Evolutionary conservation across 1,140 invertebrate species (phyloP).

Genomic region (Frieseomelitta varia): DNA sequence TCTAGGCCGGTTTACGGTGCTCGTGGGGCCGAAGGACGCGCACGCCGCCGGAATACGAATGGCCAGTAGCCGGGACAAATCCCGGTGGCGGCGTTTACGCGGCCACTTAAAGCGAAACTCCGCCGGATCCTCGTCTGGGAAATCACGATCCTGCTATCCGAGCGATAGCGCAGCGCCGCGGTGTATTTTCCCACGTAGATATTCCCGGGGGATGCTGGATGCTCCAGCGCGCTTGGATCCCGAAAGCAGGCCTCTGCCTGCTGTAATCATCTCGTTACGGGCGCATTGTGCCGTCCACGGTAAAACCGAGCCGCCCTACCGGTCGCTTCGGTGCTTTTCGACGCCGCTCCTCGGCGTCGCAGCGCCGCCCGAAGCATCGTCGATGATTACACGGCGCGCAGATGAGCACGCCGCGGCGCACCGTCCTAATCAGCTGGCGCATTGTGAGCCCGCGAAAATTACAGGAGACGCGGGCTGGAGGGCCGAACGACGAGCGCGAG

Average conservation of each 20-base stretch:
- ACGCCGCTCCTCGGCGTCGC: slow-evolving; percentile 10
- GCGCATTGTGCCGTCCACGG: slow-evolving; percentile 65
- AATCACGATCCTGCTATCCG: slow-evolving; percentile 32
- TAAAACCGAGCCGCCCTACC: slow-evolving; percentile 53
- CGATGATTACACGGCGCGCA: slow-evolving; percentile 71
- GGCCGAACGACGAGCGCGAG: slow-evolving; percentile 31
- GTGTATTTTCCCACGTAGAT: slow-evolving; percentile 35
- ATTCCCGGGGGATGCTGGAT: slow-evolving; percentile 27
- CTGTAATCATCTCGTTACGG: slow-evolving; percentile 77
- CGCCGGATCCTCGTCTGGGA: slow-evolving; percentile 19
- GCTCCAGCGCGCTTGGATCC: slow-evolving; percentile 34
- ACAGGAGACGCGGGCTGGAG: slow-evolving; percentile 62
- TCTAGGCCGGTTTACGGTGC: slow-evolving; percentile 47
- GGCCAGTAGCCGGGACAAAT: slow-evolving; percentile 27
- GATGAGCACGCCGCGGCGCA: slow-evolving; percentile 46
- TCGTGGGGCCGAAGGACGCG: neutral
- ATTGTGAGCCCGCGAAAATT: slow-evolving; percentile 74
- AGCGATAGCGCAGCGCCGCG: no score
- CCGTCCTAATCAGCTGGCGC: slow-evolving; percentile 72
- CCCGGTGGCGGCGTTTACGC: slow-evolving; percentile 49
- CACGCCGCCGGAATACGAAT: slow-evolving; percentile 56
- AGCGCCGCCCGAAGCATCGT: slow-evolving; percentile 46
- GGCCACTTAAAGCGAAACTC: slow-evolving; percentile 60
- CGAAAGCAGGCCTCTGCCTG: slow-evolving; percentile 59
- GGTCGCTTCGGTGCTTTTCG: neutral